These are phyloP conservation scores for Scolopax rusticola DNA, from an alignment of 2,797 vertebrate genomes.

Conservation along the genomic window DNA sequence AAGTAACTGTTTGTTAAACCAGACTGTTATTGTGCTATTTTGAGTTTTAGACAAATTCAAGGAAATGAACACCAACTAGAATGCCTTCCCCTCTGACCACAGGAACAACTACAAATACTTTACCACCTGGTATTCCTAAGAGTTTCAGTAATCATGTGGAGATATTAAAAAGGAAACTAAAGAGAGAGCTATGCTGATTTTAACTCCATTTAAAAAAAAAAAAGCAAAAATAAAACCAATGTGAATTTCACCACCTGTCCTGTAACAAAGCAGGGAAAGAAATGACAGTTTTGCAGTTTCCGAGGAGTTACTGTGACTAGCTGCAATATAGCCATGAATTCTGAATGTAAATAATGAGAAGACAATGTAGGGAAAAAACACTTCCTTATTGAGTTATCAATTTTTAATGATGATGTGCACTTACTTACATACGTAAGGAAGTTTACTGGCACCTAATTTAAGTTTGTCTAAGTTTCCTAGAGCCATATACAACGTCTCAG, in stretches of 20 bases:
- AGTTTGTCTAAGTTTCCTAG: neutral
- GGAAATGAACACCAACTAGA: neutral
- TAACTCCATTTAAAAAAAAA: neutral
- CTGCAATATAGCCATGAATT: neutral
- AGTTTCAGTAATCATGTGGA: neutral
- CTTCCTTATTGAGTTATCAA: neutral
- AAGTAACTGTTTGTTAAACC: neutral
- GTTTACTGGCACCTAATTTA: neutral
- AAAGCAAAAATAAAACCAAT: neutral
- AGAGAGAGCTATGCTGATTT: neutral
- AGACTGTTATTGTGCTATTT: neutral
- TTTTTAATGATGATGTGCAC: neutral
- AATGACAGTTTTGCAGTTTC: slow-evolving; percentile 4
- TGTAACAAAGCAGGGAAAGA: neutral
- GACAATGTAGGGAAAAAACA: neutral
- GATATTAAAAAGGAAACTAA: neutral
- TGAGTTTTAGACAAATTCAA: neutral
- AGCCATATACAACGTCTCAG: neutral
- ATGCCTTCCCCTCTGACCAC: neutral
- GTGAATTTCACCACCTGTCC: neutral
- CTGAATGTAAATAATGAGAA: neutral
- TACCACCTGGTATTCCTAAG: neutral
- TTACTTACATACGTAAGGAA: neutral
- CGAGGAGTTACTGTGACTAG: neutral
- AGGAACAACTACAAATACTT: neutral